Base-by-base conservation (phyloP, 2,797 vertebrate genomes). In the Salarias fasciatus region DNA sequence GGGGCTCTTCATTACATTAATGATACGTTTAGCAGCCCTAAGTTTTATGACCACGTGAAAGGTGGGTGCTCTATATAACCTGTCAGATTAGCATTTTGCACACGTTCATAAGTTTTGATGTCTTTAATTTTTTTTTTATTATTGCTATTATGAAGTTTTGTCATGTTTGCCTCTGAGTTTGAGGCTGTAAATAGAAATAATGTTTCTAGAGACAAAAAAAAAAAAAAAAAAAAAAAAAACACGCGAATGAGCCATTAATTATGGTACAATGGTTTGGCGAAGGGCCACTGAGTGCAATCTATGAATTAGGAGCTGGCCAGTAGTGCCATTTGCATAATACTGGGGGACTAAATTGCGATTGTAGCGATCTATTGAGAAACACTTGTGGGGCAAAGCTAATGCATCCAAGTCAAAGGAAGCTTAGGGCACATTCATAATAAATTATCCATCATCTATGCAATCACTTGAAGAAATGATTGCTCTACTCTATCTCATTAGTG, bases 381-480 rank as follows among this genome's bases (percentile, higher is more conserved):
- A 85, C 79, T 90, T 76, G 69, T 69, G 62, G 67, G 73, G 80
- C 77, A 74, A 86, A 79, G 75, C 90, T 87, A 87, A 89, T 88
- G 85, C 82, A 87, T 91, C 83, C 80, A 82, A 88, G 87, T 89
- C 87, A 88, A 83, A 77, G 72, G 73, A 78, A 79, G 77, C 78
- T 69, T 69, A 76, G 77, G 68, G 51, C 77, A 79, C 85, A 87
- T 90, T 89, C 69, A 80, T 85, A 86, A 91, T 85, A 81, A 83
- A 88, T 85, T 80, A 86, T 87, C 83, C 78, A 77, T 79, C 78
- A 85, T 85, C 82, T 83, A 62, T 80, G 79, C 77, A 89, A 86
- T 91, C 83, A 83, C 80, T 87, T 86, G 72, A 87, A 84, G 66
- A 83, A 84, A 86, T 83, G 74, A 89, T 86, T 83, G 76, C 83